These are phyloP conservation scores for Diaprepes abbreviatus DNA, from an alignment of 2,888 invertebrate genomes.

Conservation along the genomic window DNA sequence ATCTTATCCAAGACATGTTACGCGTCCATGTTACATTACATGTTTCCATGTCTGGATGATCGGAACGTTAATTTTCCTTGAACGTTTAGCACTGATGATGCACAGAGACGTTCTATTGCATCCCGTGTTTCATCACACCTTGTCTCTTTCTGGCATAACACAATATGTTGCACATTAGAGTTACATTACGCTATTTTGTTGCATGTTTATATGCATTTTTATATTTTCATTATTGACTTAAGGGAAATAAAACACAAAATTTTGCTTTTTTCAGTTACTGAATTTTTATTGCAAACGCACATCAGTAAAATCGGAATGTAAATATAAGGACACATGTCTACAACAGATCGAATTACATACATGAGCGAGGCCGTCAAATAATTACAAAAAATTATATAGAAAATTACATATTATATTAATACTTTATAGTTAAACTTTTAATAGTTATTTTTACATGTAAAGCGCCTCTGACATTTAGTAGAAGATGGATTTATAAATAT, in stretches of 20 bases:
- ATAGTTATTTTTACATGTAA: constrained; percentile 30
- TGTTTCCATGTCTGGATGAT: too few relatives aligned
- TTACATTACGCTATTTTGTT: too few relatives aligned
- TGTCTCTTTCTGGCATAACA: too few relatives aligned
- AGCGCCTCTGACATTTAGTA: constrained; percentile 29
- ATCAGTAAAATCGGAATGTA: constrained; percentile 64
- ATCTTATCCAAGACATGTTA: too few relatives aligned
- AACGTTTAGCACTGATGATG: too few relatives aligned
- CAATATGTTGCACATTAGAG: too few relatives aligned
- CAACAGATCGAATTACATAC: constrained; percentile 61
- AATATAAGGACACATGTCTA: constrained; percentile 61
- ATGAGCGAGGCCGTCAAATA: constrained; percentile 48
- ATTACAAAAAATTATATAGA: constrained; percentile 44
- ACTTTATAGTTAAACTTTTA: constrained; percentile 7
- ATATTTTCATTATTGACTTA: too few relatives aligned
- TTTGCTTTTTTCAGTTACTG: constrained; percentile 50
- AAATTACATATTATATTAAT: constrained; percentile 38
- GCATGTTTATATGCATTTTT: too few relatives aligned
- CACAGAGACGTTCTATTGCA: too few relatives aligned
- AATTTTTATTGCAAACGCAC: constrained; percentile 64
- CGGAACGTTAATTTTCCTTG: too few relatives aligned
- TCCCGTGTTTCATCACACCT: too few relatives aligned
- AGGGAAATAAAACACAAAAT: constrained; percentile 26
- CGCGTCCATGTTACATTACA: too few relatives aligned
- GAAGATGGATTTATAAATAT: constrained; percentile 2